Base-by-base conservation (phyloP, 2,888 invertebrate species). In the Aspidiotus destructor region DNA sequence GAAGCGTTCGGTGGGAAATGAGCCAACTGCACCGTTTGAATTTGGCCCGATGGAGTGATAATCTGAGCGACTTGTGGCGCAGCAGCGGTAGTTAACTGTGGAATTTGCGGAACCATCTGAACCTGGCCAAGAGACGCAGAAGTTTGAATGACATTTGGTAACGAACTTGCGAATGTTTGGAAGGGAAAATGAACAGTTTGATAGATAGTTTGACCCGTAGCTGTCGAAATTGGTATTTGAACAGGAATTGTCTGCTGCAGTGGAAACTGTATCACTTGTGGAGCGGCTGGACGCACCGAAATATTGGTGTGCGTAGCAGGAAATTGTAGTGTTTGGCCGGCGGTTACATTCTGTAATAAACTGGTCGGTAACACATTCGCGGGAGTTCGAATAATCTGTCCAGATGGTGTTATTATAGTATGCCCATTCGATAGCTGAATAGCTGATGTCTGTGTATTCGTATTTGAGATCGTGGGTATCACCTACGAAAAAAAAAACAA, bases 181-280 rank as follows among this genome's bases (percentile, higher is more conserved):
- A 95, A 82, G 0, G 96, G 96, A 74, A 97, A 86, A 77, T 96
- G 95, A 0, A 97, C 88, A 0, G 96, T 95, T 77, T 97, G 96
- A 78, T 93, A 90, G 70, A 96, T 87, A 0, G 96, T 95, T 79
- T 96, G 95, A 0, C 96, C 96, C 77, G 88, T 89, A 48, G 86
- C 82, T 68, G 88, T 85, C 62, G 86, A 85, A 72, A 93, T 90
- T 1, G 93, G 93, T 71, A 94, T 90, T 78, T 95, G 95, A 7
- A 95, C 90, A 0, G 92, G 92, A 64, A 93, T 90, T 70, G 90
- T 86, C 75, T 86, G 87, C 73, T 80, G 83, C 48, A 83, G 76
- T 75, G 86, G 86, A 79, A 85, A 81, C 77, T 89, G 89, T 54
- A 85, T 77, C 11, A 84, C 80, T 72, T 80, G 81, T 72, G 79